Conservation (phyloP, 2,113 vertebrate species). For the Todiramphus saurophagus region DNA sequence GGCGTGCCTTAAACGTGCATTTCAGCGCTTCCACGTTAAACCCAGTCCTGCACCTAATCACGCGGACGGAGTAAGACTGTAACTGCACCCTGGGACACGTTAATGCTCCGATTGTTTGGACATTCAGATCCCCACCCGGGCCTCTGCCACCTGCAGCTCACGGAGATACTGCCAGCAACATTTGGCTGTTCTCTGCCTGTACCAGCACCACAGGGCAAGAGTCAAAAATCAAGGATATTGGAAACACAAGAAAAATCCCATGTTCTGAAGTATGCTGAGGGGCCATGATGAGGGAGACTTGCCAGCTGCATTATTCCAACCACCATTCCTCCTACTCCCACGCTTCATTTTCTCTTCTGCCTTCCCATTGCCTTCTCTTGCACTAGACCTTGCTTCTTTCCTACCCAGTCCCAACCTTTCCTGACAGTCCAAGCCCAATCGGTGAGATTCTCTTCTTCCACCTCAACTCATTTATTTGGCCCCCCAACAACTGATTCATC, state of each 20-base stretch:
- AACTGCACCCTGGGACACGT: neutral
- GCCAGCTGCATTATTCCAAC: rapidly evolving
- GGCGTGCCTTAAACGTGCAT: rapidly evolving
- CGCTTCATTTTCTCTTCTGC: neutral
- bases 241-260: neutral
- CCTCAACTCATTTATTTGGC: rapidly evolving
- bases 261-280: neutral
- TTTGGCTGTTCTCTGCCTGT: neutral
- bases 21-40: neutral
- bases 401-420: neutral
- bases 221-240: neutral
- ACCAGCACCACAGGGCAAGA: neutral
- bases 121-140: neutral
- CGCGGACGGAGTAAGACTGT: neutral
- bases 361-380: neutral
- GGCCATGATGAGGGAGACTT: neutral
- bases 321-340: neutral
- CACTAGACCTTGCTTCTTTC: neutral
- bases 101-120: neutral
- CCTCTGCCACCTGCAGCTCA: neutral
- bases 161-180: neutral
- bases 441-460: neutral
- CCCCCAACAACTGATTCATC: neutral
- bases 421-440: neutral
- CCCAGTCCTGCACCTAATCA: neutral